phyloP scores from a whole-genome alignment of 2,113 vertebrate species.

The Salvelinus alpinus region DNA sequence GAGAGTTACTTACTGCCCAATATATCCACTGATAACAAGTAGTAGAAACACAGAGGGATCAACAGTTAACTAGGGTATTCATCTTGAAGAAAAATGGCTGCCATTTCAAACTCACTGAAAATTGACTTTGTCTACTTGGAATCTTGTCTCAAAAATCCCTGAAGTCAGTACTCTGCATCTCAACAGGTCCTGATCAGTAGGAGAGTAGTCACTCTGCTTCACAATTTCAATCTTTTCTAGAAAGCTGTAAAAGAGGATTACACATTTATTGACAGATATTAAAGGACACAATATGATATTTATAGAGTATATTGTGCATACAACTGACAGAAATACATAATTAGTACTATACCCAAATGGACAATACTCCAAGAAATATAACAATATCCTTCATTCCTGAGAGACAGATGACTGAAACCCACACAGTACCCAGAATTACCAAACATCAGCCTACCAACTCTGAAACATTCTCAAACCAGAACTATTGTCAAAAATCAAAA shows the following conservation, averaged over 20 bases:
- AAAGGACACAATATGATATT: neutral
- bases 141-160: conserved; percentile 98
- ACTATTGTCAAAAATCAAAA: neutral
- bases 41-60: neutral
- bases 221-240: conserved; percentile 68
- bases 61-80: neutral
- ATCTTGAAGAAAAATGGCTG: neutral
- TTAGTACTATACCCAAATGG: no score
- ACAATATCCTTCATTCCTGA: neutral
- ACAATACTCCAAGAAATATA: no score
- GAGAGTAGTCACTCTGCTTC: conserved; percentile 67
- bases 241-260: conserved; percentile 57
- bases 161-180: conserved; percentile 98
- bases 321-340: no score
- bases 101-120: conserved; percentile 71
- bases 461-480: neutral
- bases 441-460: neutral
- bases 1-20: neutral
- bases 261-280: conserved; percentile 4
- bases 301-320: no score
- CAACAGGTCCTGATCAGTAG: conserved; percentile 86
- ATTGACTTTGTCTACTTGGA: conserved; percentile 91
- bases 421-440: neutral
- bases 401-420: neutral
- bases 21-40: neutral